These are phyloP conservation scores for Pygocentrus nattereri DNA, from an alignment of 2,797 vertebrate genomes.

Conservation along the genomic window DNA sequence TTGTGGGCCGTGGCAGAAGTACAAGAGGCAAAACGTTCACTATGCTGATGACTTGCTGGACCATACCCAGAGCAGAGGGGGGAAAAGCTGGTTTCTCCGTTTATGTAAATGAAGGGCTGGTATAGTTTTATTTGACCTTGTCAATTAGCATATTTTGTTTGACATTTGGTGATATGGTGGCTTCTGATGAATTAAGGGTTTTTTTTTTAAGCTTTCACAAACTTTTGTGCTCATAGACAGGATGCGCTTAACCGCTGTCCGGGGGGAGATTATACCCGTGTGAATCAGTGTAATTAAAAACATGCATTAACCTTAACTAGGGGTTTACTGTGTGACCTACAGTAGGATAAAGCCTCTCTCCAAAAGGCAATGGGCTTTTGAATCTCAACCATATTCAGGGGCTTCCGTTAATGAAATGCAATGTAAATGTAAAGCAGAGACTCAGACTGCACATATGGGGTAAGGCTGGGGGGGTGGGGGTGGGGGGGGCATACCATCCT, in stretches of 20 bases:
- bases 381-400: not conserved
- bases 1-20: not conserved
- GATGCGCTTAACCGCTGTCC: conserved; percentile 3
- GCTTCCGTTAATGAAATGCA: conserved; percentile 34
- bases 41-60: not conserved
- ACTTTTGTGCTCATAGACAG: not conserved
- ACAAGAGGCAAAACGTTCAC: not conserved
- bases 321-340: conserved; percentile 44
- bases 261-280: conserved; percentile 26
- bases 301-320: conserved; percentile 51
- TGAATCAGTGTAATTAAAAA: conserved; percentile 53
- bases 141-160: conserved; percentile 7
- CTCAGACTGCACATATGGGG: conserved; percentile 13
- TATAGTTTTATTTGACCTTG: conserved; percentile 23
- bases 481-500: too few relatives aligned
- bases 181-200: conserved; percentile 1
- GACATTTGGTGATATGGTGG: conserved; percentile 24
- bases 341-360: conserved; percentile 26
- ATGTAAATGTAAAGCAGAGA: conserved; percentile 29
- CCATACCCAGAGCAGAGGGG: not conserved
- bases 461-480: not conserved
- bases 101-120: not conserved
- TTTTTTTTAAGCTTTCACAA: not conserved
- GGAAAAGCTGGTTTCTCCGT: not conserved
- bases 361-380: conserved; percentile 2